These are phyloP conservation scores for Microctenopoma stevenorrisi DNA, from an alignment of 2,797 vertebrate genomes.

Conservation along the genomic window DNA sequence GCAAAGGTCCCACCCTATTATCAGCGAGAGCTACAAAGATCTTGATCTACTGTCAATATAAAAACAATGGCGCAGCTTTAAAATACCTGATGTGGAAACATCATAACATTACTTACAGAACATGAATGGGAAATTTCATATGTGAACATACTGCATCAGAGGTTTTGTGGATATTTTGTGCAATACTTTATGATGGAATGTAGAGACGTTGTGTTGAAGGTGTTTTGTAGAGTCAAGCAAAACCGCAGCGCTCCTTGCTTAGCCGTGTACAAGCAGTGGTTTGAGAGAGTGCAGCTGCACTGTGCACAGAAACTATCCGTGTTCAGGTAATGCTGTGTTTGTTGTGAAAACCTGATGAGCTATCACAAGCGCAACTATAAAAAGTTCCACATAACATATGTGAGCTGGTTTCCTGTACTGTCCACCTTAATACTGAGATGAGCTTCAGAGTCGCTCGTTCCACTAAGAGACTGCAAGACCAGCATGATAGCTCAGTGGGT, in stretches of 20 bases:
- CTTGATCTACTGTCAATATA: too few relatives aligned
- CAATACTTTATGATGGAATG: neutral
- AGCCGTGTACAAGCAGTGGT: constrained; percentile 16
- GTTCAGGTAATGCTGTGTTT: constrained; percentile 2
- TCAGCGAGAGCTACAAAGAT: neutral
- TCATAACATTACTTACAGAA: neutral
- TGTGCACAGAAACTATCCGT: neutral
- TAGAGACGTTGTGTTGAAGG: too few relatives aligned
- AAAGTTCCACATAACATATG: too few relatives aligned
- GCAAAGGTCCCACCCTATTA: neutral
- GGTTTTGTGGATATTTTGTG: neutral
- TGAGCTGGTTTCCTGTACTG: too few relatives aligned
- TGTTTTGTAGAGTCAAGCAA: too few relatives aligned
- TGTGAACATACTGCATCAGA: neutral
- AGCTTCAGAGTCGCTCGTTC: too few relatives aligned
- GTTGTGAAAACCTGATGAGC: too few relatives aligned
- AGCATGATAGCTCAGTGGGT: too few relatives aligned
- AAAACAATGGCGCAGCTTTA: neutral
- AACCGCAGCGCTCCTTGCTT: neutral
- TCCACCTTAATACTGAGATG: too few relatives aligned
- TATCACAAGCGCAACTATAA: too few relatives aligned
- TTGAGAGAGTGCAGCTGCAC: neutral
- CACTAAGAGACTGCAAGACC: too few relatives aligned
- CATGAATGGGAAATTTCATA: neutral
- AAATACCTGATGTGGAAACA: neutral